These are phyloP conservation scores for Onychorhynchus coronatus DNA, from an alignment of 2,113 vertebrate species.

Conservation along the genomic window DNA sequence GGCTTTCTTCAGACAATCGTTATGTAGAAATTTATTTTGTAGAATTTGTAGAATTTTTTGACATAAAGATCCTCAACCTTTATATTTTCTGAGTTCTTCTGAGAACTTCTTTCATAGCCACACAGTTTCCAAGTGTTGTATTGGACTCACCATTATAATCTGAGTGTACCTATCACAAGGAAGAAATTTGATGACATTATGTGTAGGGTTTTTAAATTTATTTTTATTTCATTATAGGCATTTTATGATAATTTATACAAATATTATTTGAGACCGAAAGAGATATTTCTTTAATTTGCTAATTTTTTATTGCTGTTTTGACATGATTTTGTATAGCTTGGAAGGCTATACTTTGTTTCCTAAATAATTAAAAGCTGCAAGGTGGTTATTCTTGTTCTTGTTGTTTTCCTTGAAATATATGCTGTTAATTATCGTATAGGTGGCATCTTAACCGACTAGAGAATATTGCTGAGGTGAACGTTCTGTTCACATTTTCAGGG, in stretches of 20 bases:
- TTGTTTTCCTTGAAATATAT: background rate
- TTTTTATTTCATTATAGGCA: background rate
- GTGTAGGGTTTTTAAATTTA: background rate
- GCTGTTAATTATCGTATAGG: background rate
- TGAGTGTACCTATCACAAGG: background rate
- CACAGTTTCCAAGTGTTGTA: background rate
- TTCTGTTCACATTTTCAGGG: background rate
- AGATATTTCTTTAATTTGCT: background rate
- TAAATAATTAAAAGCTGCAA: background rate
- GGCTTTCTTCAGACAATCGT: background rate
- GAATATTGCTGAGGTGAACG: background rate
- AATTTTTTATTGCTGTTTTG: background rate
- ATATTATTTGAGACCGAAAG: background rate
- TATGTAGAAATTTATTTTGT: background rate
- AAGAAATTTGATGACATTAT: background rate
- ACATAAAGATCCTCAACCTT: background rate
- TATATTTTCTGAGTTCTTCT: background rate
- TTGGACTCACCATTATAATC: background rate
- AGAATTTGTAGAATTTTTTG: background rate
- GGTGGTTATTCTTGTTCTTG: accelerated
- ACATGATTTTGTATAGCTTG: background rate
- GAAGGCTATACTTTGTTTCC: background rate
- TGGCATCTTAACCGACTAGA: background rate
- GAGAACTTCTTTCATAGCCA: background rate
- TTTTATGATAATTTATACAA: background rate